These are phyloP conservation scores for Rhagonycha lutea DNA, from an alignment of 2,888 invertebrate species.

Conservation along the genomic window DNA sequence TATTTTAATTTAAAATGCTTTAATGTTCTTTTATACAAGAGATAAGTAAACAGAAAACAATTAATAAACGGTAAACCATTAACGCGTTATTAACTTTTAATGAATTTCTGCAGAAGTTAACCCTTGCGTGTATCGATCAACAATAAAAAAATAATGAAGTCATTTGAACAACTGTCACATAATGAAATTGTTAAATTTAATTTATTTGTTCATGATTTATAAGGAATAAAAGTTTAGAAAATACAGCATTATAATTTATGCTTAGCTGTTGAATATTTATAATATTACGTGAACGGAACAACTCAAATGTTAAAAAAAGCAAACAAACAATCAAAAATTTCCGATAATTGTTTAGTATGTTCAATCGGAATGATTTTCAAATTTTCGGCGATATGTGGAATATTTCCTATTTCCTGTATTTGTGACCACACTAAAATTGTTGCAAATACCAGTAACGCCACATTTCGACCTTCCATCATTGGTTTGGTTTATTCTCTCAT, in stretches of 20 bases:
- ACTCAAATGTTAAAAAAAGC: not conserved
- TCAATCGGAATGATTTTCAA: not conserved
- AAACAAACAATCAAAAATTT: not conserved
- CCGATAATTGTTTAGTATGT: not conserved
- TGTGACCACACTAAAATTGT: not conserved
- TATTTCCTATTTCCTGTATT: not conserved
- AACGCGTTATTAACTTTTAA: not conserved
- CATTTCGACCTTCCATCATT: not conserved
- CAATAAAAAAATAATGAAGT: not conserved
- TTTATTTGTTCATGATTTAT: not conserved
- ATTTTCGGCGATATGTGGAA: conserved; percentile 3
- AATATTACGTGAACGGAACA: not conserved
- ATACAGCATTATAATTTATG: not conserved
- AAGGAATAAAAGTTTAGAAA: not conserved
- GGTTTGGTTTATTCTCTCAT: conserved; percentile 1
- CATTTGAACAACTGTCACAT: not conserved
- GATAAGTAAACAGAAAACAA: not conserved
- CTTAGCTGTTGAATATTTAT: not conserved
- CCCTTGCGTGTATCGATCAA: not conserved
- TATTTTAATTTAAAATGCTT: not conserved
- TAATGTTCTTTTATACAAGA: not conserved
- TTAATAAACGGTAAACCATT: not conserved
- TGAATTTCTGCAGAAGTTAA: not conserved
- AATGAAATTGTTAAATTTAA: not conserved
- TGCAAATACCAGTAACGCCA: not conserved